These are phyloP conservation scores for Brachyopa scutellaris DNA, from an alignment of 2,888 invertebrate genomes.

Conservation along the genomic window DNA sequence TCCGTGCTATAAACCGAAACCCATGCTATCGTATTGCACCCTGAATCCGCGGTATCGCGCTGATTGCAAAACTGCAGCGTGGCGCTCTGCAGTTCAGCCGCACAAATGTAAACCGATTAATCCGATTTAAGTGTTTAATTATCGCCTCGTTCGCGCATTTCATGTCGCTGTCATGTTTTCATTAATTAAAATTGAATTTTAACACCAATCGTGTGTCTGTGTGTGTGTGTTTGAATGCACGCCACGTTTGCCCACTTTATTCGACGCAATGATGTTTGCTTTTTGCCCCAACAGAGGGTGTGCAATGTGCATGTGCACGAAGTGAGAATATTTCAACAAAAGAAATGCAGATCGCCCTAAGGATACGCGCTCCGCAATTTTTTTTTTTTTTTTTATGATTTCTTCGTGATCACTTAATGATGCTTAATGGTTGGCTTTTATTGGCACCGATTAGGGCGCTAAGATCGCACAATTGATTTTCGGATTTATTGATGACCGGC, in stretches of 20 bases:
- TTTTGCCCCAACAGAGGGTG: not conserved
- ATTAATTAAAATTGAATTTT: slow-evolving; percentile 53
- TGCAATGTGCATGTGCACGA: not conserved
- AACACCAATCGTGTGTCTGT: slow-evolving; percentile 17
- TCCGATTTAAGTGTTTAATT: slow-evolving; percentile 43
- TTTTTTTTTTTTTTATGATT: slow-evolving; percentile 50
- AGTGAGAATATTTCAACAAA: slow-evolving; percentile 36
- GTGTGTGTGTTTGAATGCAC: too few relatives aligned
- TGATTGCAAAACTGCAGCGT: slow-evolving; percentile 9
- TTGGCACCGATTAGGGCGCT: slow-evolving; percentile 55
- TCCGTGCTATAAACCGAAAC: not conserved
- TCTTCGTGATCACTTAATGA: slow-evolving; percentile 66
- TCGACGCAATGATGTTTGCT: not conserved
- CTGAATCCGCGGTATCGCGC: not conserved
- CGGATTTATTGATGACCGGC: slow-evolving; percentile 41
- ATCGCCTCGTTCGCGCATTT: slow-evolving; percentile 46
- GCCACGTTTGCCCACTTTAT: not conserved
- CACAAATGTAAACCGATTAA: too few relatives aligned
- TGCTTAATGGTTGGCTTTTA: slow-evolving; percentile 58
- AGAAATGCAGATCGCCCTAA: slow-evolving; percentile 47
- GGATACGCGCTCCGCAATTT: not conserved
- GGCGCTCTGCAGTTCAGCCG: too few relatives aligned
- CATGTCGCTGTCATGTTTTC: slow-evolving; percentile 54
- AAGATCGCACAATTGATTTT: slow-evolving; percentile 61
- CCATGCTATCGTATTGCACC: slow-evolving; percentile 17